Conservation (phyloP, 2,797 vertebrate species). For the Sebastiscus tertius region DNA sequence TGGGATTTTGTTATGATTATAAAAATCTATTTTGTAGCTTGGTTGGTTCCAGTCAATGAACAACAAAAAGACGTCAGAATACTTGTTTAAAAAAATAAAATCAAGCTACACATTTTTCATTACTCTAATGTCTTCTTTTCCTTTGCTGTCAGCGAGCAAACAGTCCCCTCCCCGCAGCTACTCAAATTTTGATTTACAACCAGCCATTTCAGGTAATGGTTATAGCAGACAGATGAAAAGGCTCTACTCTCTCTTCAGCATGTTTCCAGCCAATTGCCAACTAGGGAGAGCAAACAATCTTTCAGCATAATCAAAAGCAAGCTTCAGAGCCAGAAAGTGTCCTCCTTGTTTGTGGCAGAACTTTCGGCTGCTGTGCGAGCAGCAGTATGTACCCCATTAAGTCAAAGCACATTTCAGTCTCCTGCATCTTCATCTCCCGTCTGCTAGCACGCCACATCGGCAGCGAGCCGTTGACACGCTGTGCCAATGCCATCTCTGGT, state of each 20-base stretch:
- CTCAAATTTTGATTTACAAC: constrained; percentile 53
- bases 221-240: constrained; percentile 53
- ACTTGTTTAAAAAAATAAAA: not conserved
- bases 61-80: not conserved
- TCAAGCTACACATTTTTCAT: constrained; percentile 5
- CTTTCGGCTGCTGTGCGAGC: constrained; percentile 37
- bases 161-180: not conserved
- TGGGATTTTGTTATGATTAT: not conserved
- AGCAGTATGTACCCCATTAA: constrained; percentile 61
- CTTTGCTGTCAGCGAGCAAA: constrained; percentile 3
- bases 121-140: not conserved
- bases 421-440: constrained; percentile 31
- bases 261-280: constrained; percentile 54
- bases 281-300: constrained; percentile 41
- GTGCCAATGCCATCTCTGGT: constrained; percentile 29
- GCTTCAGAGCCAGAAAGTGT: constrained; percentile 46
- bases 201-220: constrained; percentile 45
- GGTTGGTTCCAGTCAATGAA: not conserved
- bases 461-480: constrained; percentile 27
- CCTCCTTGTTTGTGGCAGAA: constrained; percentile 34
- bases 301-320: constrained; percentile 55
- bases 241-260: constrained; percentile 44
- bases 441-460: constrained; percentile 3
- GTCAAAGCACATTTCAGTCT: constrained; percentile 53
- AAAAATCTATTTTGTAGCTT: not conserved